Evolutionary conservation across 2,888 invertebrate species (phyloP).

Genomic region (Apamea sordens): DNA sequence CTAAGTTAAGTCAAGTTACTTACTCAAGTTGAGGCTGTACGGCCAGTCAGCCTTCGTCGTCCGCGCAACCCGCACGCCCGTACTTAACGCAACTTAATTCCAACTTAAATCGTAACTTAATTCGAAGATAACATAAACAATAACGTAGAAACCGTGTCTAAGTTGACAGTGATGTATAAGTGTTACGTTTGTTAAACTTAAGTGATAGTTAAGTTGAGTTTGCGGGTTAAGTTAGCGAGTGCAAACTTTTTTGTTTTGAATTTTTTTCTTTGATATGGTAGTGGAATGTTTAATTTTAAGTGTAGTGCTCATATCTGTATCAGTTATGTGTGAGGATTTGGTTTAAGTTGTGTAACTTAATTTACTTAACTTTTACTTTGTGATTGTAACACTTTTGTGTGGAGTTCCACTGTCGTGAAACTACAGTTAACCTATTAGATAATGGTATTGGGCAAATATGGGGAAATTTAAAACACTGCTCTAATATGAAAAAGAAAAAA

Average conservation of each 20-base stretch:
- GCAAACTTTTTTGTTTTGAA: slow-evolving; percentile 74
- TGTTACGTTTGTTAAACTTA: slow-evolving; percentile 35
- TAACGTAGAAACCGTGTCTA: slow-evolving; percentile 26
- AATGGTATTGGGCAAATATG: slow-evolving; percentile 5
- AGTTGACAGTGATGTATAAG: slow-evolving; percentile 53
- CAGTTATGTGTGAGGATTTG: slow-evolving; percentile 52
- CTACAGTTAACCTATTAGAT: slow-evolving; percentile 10
- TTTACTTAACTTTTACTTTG: slow-evolving; percentile 30
- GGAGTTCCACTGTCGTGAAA: background rate
- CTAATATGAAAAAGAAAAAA: background rate
- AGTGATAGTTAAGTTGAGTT: slow-evolving; percentile 65
- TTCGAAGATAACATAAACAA: slow-evolving; percentile 65
- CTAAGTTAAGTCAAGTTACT: slow-evolving; percentile 66
- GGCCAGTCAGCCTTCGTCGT: slow-evolving; percentile 73
- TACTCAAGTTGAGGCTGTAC: slow-evolving; percentile 57
- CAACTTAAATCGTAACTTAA: slow-evolving; percentile 76
- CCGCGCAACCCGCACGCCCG: slow-evolving; percentile 73
- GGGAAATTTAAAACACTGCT: background rate
- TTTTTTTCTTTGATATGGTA: slow-evolving; percentile 67
- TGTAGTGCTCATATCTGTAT: slow-evolving; percentile 64
- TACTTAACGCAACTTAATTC: slow-evolving; percentile 58
- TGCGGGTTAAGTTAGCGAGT: slow-evolving; percentile 66
- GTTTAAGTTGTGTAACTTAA: slow-evolving; percentile 43
- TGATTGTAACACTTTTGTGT: slow-evolving; percentile 22
- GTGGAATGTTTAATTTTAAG: slow-evolving; percentile 76